Evolutionary conservation across 1,140 invertebrate species (phyloP).

Genomic region (Riptortus pedestris): DNA sequence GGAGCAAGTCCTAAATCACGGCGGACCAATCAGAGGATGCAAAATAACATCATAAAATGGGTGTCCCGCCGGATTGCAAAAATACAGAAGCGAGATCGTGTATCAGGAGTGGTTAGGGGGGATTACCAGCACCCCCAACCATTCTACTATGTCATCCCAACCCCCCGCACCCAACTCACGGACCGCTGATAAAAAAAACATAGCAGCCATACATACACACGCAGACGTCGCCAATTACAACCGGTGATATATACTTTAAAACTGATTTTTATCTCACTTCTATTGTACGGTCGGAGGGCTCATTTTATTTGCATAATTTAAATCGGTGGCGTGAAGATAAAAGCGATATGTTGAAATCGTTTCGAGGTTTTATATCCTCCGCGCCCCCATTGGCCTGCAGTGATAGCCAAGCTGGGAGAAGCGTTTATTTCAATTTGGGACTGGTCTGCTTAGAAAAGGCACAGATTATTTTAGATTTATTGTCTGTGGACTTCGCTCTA

Average conservation of each 20-base stretch:
- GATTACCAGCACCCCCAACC: no score
- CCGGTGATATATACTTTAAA: slow-evolving; percentile 19
- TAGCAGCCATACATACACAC: background rate
- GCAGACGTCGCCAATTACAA: background rate
- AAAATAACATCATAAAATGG: slow-evolving; percentile 18
- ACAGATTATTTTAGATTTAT: no score
- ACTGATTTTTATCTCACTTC: slow-evolving; percentile 19
- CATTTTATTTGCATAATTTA: slow-evolving; percentile 16
- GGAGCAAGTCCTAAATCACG: background rate
- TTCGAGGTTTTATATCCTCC: no score
- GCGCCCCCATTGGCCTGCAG: no score
- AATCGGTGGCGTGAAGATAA: background rate
- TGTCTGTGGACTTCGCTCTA: no score
- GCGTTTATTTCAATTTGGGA: no score
- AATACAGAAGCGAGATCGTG: background rate
- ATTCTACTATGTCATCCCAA: no score
- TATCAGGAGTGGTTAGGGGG: background rate
- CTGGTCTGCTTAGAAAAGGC: no score
- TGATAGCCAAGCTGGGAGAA: no score
- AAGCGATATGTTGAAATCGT: background rate
- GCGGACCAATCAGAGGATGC: slow-evolving; percentile 10
- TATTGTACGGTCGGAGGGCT: no score
- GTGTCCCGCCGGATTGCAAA: background rate
- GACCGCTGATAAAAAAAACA: background rate
- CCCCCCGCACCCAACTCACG: background rate